Percentiles rank a stretch among this genome's conserved stretches.
phyloP scores from a whole-genome alignment of 35 echinoderm and acorn worm species.

The Ophiothrix spiculata region DNA sequence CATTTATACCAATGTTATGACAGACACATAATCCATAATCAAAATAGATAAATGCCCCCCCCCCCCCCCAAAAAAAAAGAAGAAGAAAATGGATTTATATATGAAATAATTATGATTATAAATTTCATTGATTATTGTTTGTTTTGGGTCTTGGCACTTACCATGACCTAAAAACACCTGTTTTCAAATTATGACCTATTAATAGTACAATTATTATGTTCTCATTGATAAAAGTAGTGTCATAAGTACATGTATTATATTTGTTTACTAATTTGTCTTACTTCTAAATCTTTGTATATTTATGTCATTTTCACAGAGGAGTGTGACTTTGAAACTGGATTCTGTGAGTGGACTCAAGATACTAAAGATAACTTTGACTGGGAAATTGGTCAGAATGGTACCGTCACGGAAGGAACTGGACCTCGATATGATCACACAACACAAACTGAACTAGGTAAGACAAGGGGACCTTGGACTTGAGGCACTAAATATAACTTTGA shows the following conservation, averaged over 20 bases:
- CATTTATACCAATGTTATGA: too few species aligned
- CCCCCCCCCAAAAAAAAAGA: neutral
- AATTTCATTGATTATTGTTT: neutral
- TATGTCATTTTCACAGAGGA: conserved; percentile 49
- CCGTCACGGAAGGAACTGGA: conserved; percentile 52
- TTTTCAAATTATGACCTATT: neutral
- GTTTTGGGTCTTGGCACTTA: neutral
- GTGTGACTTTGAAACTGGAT: conserved; percentile 83
- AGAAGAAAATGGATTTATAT: too few species aligned
- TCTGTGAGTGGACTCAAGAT: conserved; percentile 81
- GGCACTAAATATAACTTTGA: too few species aligned
- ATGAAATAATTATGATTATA: neutral
- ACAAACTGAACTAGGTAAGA: conserved; percentile 48
- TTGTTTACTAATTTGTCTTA: too few species aligned
- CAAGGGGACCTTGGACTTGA: neutral
- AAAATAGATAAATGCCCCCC: neutral
- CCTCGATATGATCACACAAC: conserved; percentile 72
- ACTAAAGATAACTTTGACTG: conserved; percentile 80
- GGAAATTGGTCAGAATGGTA: conserved; percentile 30
- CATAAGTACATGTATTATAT: too few species aligned
- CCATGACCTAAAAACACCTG: neutral
- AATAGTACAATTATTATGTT: too few species aligned
- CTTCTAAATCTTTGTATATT: too few species aligned
- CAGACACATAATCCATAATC: neutral
- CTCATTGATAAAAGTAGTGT: too few species aligned